Evolutionary conservation across 2,113 vertebrate species (phyloP).

Genomic region (Guaruba guarouba): DNA sequence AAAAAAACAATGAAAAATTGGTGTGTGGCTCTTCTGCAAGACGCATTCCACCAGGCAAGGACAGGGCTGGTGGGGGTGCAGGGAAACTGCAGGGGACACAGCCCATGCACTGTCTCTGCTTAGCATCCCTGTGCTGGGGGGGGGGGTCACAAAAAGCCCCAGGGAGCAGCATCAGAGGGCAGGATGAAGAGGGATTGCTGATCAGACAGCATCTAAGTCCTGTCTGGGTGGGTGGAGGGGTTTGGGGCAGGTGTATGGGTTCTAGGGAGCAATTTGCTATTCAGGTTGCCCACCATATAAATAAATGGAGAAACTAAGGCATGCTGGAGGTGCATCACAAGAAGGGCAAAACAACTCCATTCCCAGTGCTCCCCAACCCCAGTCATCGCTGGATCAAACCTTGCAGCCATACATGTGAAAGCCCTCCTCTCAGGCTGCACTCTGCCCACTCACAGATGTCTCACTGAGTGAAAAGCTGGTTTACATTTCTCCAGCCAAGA

Average conservation of each 20-base stretch:
- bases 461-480: no score
- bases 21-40: neutral
- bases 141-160: neutral
- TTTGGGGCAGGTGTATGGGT: neutral
- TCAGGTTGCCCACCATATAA: neutral
- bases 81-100: neutral
- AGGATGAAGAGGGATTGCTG: neutral
- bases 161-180: neutral
- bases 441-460: no score
- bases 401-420: no score
- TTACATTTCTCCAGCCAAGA: no score
- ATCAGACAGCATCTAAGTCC: neutral
- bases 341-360: neutral
- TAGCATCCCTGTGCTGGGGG: no score
- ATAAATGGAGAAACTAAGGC: neutral
- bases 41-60: neutral
- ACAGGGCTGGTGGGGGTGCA: neutral
- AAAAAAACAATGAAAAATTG: neutral
- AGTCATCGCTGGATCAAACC: neutral
- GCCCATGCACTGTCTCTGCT: no score
- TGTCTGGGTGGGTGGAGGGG: neutral
- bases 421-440: no score
- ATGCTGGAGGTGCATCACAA: accelerated
- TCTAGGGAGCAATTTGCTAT: neutral
- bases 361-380: neutral